phyloP scores from a whole-genome alignment of 2,797 vertebrate genomes.

The Pantherophis vulpinus region DNA sequence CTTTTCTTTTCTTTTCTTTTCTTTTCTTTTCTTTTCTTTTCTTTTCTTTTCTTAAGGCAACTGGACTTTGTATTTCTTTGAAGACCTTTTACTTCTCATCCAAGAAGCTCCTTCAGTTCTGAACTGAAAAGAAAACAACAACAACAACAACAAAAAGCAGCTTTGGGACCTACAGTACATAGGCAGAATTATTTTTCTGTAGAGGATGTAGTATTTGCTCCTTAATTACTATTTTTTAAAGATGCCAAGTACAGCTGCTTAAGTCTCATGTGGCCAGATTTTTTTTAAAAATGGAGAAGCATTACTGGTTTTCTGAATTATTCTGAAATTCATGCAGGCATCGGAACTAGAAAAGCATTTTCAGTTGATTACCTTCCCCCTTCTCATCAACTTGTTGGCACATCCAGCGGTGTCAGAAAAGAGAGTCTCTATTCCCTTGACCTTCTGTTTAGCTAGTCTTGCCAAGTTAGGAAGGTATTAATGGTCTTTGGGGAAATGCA shows the following conservation, averaged over 20 bases:
- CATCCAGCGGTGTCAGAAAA: background rate
- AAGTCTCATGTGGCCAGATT: background rate
- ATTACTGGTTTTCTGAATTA: background rate
- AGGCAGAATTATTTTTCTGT: background rate
- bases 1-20: no score
- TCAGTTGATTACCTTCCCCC: background rate
- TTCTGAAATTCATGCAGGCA: background rate
- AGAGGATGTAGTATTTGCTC: background rate
- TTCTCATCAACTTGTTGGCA: background rate
- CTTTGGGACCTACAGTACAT: background rate
- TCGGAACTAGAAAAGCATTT: background rate
- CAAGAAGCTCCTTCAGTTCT: background rate
- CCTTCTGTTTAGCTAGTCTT: background rate
- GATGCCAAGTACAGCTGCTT: no score
- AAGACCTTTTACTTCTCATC: background rate
- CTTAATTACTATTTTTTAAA: background rate
- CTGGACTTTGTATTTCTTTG: background rate
- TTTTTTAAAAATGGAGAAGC: background rate
- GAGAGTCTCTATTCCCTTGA: no score
- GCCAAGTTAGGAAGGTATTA: background rate
- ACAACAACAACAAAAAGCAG: background rate
- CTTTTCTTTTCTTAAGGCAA: background rate
- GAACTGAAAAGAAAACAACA: background rate
- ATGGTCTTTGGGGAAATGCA: background rate
- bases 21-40: no score